Conservation (phyloP, 2,113 vertebrate genomes). For the Stigmatopora nigra region DNA sequence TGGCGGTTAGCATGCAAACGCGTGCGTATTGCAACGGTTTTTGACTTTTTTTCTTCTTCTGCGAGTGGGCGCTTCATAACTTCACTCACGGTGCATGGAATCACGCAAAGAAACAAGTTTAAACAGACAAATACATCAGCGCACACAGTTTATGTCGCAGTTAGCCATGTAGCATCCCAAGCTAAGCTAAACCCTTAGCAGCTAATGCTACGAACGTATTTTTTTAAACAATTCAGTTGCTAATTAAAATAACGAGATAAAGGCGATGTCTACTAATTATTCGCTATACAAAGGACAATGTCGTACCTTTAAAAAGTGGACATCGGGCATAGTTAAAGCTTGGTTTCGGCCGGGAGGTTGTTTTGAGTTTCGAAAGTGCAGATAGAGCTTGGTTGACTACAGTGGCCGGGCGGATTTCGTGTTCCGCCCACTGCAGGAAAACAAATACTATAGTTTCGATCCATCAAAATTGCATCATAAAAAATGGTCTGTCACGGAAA, state of each 20-base stretch:
- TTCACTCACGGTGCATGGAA: not conserved
- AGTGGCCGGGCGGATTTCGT: constrained; percentile 6
- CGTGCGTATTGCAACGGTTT: not conserved
- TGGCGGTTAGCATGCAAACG: constrained; percentile 32
- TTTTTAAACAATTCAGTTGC: not conserved
- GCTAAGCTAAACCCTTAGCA: constrained; percentile 28
- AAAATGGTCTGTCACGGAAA: not conserved
- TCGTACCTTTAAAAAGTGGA: constrained; percentile 25
- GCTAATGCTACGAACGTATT: constrained; percentile 21
- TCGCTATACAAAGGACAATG: no score
- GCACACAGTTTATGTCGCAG: no score
- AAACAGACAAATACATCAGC: not conserved
- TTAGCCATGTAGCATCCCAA: constrained; percentile 28
- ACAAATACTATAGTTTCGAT: not conserved
- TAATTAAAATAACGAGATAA: not conserved
- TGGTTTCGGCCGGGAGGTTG: constrained; percentile 38
- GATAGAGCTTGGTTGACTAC: constrained; percentile 28
- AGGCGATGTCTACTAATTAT: no score
- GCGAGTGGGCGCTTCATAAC: not conserved
- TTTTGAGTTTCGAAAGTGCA: constrained; percentile 41
- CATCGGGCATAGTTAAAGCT: constrained; percentile 40
- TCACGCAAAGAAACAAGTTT: not conserved
- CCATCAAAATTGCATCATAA: not conserved
- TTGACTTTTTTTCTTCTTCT: not conserved
- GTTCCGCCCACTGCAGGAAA: constrained; percentile 36